phyloP scores from a whole-genome alignment of 2,797 vertebrate genomes.

The Enteromius mattozi region DNA sequence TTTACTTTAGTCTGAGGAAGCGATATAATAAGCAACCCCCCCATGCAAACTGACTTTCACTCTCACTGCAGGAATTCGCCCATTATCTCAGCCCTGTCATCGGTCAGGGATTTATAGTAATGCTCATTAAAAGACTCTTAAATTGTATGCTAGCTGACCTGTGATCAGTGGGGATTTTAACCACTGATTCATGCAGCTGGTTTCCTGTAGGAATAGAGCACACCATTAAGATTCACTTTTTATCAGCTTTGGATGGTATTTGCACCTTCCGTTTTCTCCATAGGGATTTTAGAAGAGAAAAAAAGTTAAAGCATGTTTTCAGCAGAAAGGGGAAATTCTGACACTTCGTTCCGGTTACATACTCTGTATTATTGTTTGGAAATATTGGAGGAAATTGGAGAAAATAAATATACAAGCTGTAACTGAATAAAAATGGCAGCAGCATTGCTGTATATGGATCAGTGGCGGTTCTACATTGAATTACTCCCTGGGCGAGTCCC shows the following conservation, averaged over 20 bases:
- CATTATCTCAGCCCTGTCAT: slow-evolving; percentile 27
- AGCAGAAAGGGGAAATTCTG: neutral
- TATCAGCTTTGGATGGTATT: neutral
- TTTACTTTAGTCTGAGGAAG: neutral
- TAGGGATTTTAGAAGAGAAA: neutral
- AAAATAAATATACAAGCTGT: neutral
- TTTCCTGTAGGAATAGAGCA: neutral
- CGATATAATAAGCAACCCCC: slow-evolving; percentile 53
- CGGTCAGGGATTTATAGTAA: slow-evolving; percentile 26
- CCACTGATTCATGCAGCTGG: neutral
- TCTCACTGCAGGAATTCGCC: slow-evolving; percentile 21
- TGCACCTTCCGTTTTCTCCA: neutral
- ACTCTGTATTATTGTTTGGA: neutral
- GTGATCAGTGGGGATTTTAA: slow-evolving; percentile 13
- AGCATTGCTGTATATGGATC: too few species aligned
- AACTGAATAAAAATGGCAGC: neutral
- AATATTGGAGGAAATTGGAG: neutral
- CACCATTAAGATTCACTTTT: neutral
- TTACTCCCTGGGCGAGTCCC: too few species aligned
- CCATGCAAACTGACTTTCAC: slow-evolving; percentile 3
- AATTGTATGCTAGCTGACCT: slow-evolving; percentile 21
- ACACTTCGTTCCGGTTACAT: neutral
- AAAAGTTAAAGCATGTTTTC: neutral
- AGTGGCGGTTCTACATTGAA: too few species aligned
- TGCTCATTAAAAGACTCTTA: slow-evolving; percentile 35